Evolutionary conservation across 1,140 invertebrate genomes (phyloP).

Genomic region (Lepidurus couesii): DNA sequence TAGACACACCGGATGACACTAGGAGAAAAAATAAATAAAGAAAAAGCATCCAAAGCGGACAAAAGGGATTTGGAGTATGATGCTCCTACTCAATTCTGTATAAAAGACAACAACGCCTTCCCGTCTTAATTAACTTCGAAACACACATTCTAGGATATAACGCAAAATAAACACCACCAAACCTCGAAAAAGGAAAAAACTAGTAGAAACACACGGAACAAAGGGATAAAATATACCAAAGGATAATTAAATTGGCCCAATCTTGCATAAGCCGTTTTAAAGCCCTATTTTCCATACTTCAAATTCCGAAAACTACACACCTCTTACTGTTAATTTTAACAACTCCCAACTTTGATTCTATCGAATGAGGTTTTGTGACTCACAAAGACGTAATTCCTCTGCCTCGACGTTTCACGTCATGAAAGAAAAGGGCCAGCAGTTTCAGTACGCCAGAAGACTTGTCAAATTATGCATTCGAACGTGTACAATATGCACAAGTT

Average conservation of each 20-base stretch:
- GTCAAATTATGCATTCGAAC: too few relatives aligned
- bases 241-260: neutral
- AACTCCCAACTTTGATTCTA: too few relatives aligned
- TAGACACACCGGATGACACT: neutral
- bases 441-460: too few relatives aligned
- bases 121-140: conserved; percentile 7
- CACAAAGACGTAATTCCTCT: too few relatives aligned
- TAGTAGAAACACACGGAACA: neutral
- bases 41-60: too few relatives aligned
- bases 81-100: neutral
- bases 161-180: neutral
- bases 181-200: neutral
- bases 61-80: neutral
- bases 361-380: too few relatives aligned
- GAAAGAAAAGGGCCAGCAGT: too few relatives aligned
- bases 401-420: too few relatives aligned
- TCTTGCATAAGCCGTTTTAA: neutral
- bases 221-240: neutral
- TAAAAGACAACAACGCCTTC: neutral
- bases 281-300: neutral
- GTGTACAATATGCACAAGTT: too few relatives aligned
- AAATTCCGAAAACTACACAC: too few relatives aligned
- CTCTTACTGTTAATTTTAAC: too few relatives aligned
- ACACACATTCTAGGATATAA: neutral
- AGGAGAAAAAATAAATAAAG: neutral